Conservation (phyloP, 2,797 vertebrate species). For the Eidolon dupreanum region DNA sequence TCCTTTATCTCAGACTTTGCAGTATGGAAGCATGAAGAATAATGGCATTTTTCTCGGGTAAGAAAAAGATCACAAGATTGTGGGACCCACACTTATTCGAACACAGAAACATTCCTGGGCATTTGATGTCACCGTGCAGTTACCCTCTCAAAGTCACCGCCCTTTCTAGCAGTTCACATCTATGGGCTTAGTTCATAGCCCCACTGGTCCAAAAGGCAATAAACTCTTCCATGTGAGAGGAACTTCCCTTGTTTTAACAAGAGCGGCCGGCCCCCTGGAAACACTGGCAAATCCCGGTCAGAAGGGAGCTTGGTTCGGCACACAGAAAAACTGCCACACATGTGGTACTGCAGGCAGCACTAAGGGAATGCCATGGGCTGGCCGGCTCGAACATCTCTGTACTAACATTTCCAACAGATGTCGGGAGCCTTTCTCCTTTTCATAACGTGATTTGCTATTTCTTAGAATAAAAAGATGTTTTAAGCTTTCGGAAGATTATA, state of each 20-base stretch:
- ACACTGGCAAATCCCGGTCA: constrained; percentile 55
- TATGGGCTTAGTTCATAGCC: constrained; percentile 28
- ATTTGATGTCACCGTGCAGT: neutral
- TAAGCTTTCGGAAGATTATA: neutral
- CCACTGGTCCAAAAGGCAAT: neutral
- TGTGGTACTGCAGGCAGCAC: neutral
- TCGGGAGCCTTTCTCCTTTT: constrained; percentile 12
- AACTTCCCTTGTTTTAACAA: constrained; percentile 71
- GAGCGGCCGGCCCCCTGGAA: constrained; percentile 38
- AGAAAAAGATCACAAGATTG: neutral
- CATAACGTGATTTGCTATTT: constrained; percentile 23
- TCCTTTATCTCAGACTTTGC: constrained; percentile 39
- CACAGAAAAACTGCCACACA: constrained; percentile 30
- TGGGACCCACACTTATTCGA: neutral
- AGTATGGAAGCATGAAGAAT: neutral
- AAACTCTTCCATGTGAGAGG: constrained; percentile 38
- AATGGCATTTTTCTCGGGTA: neutral
- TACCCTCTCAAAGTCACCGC: neutral
- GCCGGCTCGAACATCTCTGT: constrained; percentile 15
- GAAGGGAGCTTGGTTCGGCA: constrained; percentile 6
- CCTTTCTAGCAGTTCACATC: neutral
- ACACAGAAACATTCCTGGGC: neutral
- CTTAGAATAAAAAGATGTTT: constrained; percentile 49
- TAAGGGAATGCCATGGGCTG: constrained; percentile 64
- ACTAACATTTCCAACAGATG: constrained; percentile 69